A percentile compares a stretch with the other conserved stretches of the same genome.
These are phyloP conservation scores for Cygnus buccinator DNA, from an alignment of 2,113 vertebrate species.

Conservation along the genomic window DNA sequence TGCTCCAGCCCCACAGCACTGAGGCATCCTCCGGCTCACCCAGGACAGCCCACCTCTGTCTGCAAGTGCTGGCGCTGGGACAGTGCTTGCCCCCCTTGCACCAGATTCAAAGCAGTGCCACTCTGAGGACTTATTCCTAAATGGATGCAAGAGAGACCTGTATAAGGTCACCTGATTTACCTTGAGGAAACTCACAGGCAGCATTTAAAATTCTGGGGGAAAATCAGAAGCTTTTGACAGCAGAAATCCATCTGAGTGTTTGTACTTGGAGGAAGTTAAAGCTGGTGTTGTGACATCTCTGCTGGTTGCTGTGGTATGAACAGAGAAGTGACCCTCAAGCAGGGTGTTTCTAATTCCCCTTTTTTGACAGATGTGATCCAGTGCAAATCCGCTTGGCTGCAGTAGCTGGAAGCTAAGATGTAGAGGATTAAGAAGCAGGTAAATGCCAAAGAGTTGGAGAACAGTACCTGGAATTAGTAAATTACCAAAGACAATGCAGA, in stretches of 20 bases:
- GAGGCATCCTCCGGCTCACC: background rate
- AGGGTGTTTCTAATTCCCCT: background rate
- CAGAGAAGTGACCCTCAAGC: background rate
- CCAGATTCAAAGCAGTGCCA: background rate
- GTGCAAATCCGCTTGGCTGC: background rate
- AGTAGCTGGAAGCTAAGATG: background rate
- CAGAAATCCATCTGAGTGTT: background rate
- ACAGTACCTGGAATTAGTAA: background rate
- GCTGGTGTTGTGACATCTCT: background rate
- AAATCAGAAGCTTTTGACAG: background rate
- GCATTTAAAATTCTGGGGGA: accelerated
- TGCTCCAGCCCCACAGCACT: background rate
- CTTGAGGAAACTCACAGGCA: background rate
- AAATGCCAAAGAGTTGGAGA: background rate
- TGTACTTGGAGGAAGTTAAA: background rate
- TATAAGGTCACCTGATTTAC: background rate
- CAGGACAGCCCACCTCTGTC: background rate
- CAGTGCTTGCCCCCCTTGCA: accelerated
- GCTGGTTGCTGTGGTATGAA: background rate
- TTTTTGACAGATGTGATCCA: background rate
- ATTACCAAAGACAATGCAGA: background rate
- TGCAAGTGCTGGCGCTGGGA: background rate
- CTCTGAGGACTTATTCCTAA: background rate
- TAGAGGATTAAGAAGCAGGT: background rate
- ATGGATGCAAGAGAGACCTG: background rate